Evolutionary conservation across 1,140 invertebrate species (phyloP).

Genomic region (Calycopis cecrops): DNA sequence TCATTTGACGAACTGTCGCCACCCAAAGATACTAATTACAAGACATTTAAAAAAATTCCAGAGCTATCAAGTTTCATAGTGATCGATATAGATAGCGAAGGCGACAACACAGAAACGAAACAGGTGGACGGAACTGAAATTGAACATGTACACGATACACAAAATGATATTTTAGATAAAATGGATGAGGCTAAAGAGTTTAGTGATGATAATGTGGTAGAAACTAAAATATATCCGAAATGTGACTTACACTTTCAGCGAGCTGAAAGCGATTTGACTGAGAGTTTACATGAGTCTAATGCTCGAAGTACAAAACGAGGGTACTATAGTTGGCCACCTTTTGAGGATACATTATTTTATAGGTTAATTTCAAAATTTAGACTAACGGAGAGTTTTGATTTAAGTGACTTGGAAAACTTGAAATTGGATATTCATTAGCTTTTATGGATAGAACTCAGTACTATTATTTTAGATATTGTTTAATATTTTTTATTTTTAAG

Average conservation of each 20-base stretch:
- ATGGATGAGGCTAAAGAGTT: no score
- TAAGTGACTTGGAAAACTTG: slow-evolving; percentile 32
- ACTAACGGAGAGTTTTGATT: slow-evolving; percentile 67
- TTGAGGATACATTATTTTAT: slow-evolving; percentile 70
- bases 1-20: slow-evolving; percentile 51
- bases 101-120: no score
- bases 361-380: slow-evolving; percentile 65
- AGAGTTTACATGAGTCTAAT: slow-evolving; percentile 34
- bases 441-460: neutral
- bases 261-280: slow-evolving; percentile 22
- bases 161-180: no score
- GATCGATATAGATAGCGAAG: no score
- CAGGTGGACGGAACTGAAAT: no score
- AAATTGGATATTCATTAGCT: slow-evolving; percentile 25
- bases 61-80: no score
- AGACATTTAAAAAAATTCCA: neutral
- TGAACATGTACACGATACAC: no score
- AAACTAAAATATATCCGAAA: no score
- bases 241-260: neutral
- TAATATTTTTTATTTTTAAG: no score
- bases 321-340: slow-evolving; percentile 61
- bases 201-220: no score
- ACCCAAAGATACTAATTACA: slow-evolving; percentile 20
- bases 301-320: slow-evolving; percentile 20
- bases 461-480: no score